Conservation (phyloP, 2,113 vertebrate genomes). For the Stigmatopora nigra region DNA sequence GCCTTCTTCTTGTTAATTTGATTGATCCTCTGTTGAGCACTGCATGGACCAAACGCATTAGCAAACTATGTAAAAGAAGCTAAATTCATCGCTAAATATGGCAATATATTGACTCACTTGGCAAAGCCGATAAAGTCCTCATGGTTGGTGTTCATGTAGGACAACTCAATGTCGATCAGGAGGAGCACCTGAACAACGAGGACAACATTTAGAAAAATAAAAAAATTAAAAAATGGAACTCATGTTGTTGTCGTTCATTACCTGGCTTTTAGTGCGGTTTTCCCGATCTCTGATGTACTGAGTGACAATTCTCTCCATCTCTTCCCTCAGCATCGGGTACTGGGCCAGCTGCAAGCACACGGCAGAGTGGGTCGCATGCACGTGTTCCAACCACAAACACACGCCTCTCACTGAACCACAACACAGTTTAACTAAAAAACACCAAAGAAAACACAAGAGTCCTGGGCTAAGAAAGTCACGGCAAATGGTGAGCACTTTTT, state of each 20-base stretch:
- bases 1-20: slow-evolving; percentile 96
- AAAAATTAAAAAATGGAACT: background rate
- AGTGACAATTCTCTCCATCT: slow-evolving; percentile 98
- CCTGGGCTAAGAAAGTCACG: slow-evolving; percentile 30
- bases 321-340: slow-evolving; percentile 90
- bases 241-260: slow-evolving; percentile 37
- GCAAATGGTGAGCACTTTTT: slow-evolving; percentile 16
- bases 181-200: slow-evolving; percentile 80
- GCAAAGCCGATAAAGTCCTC: slow-evolving; percentile 99
- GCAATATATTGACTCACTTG: slow-evolving; percentile 75
- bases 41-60: slow-evolving; percentile 43
- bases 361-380: slow-evolving; percentile 49
- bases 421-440: slow-evolving; percentile 37
- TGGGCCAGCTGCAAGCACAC: slow-evolving; percentile 85
- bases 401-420: slow-evolving; percentile 38
- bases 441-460: slow-evolving; percentile 38
- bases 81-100: background rate
- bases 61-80: background rate
- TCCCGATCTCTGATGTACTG: slow-evolving; percentile 94
- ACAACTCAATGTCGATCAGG: slow-evolving; percentile 93
- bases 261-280: slow-evolving; percentile 91
- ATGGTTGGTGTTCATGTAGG: slow-evolving; percentile 99
- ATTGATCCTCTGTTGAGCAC: slow-evolving; percentile 94
- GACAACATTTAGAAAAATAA: background rate
- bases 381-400: slow-evolving; percentile 8